These are phyloP conservation scores for Drosophila neonasuta DNA, from an alignment of 2,888 invertebrate species.

Conservation along the genomic window DNA sequence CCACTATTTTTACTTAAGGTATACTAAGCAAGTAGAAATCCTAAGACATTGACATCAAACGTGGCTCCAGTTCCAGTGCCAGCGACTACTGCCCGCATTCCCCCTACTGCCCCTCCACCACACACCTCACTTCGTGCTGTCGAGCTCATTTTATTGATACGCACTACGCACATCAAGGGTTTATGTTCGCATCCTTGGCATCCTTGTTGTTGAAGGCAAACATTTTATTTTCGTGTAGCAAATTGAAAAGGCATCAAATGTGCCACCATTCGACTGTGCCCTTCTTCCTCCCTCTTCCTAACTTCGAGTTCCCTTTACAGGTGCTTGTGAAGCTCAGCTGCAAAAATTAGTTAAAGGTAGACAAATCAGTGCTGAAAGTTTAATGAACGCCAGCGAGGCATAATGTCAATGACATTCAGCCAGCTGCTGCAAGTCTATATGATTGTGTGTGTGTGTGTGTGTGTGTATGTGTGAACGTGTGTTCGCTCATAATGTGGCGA, in stretches of 20 bases:
- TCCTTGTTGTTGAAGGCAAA: slow-evolving; percentile 17
- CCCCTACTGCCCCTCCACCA: not conserved
- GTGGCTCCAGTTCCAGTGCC: slow-evolving; percentile 22
- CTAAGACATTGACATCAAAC: slow-evolving; percentile 70
- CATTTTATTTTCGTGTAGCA: slow-evolving; percentile 64
- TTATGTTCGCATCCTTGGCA: slow-evolving; percentile 45
- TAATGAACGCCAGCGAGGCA: slow-evolving; percentile 11
- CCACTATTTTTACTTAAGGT: not conserved
- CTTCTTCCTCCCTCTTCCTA: not conserved
- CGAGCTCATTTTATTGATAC: slow-evolving; percentile 55
- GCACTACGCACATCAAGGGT: slow-evolving; percentile 57
- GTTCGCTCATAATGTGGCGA: not conserved
- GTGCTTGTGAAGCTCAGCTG: slow-evolving; percentile 37
- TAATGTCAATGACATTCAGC: slow-evolving; percentile 16
- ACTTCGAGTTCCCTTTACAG: not conserved
- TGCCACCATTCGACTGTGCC: slow-evolving; percentile 27
- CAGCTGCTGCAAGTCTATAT: slow-evolving; percentile 1
- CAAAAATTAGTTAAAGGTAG: slow-evolving; percentile 33
- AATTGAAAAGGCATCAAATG: slow-evolving; percentile 67
- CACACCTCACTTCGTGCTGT: not conserved
- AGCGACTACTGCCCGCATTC: not conserved
- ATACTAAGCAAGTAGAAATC: slow-evolving; percentile 16
- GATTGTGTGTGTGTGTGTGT: too few relatives aligned
- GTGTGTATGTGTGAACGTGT: too few relatives aligned
- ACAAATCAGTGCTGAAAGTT: slow-evolving; percentile 26